These are phyloP conservation scores for Zeus faber DNA, from an alignment of 2,113 vertebrate species.

Conservation along the genomic window DNA sequence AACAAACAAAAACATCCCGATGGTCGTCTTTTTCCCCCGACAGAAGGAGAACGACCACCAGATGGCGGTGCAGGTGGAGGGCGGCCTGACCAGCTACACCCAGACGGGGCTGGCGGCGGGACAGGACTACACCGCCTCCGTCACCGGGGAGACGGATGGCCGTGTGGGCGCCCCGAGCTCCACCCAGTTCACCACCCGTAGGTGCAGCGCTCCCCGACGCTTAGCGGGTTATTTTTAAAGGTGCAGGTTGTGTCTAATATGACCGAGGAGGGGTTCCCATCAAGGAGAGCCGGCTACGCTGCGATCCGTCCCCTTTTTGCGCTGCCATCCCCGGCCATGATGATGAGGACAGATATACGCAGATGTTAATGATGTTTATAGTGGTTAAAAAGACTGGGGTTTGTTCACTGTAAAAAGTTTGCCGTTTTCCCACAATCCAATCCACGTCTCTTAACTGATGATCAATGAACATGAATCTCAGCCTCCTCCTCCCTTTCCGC, in stretches of 20 bases:
- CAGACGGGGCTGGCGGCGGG: constrained; percentile 74
- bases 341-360: too few relatives aligned
- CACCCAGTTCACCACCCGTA: constrained; percentile 69
- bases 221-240: background rate
- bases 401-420: too few relatives aligned
- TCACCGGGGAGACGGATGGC: constrained; percentile 62
- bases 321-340: too few relatives aligned
- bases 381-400: too few relatives aligned
- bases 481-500: background rate
- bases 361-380: background rate
- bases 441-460: too few relatives aligned
- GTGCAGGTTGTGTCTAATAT: background rate
- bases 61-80: constrained; percentile 46
- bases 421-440: too few relatives aligned
- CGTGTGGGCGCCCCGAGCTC: constrained; percentile 51
- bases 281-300: too few relatives aligned
- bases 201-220: constrained; percentile 20
- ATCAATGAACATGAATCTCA: too few relatives aligned
- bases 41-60: constrained; percentile 69
- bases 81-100: constrained; percentile 57
- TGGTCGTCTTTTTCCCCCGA: too few relatives aligned
- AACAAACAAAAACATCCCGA: too few relatives aligned
- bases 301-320: too few relatives aligned
- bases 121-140: constrained; percentile 67
- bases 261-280: background rate